Evolutionary conservation across 2,888 invertebrate species (phyloP).

Genomic region (Coremacera marginata): DNA sequence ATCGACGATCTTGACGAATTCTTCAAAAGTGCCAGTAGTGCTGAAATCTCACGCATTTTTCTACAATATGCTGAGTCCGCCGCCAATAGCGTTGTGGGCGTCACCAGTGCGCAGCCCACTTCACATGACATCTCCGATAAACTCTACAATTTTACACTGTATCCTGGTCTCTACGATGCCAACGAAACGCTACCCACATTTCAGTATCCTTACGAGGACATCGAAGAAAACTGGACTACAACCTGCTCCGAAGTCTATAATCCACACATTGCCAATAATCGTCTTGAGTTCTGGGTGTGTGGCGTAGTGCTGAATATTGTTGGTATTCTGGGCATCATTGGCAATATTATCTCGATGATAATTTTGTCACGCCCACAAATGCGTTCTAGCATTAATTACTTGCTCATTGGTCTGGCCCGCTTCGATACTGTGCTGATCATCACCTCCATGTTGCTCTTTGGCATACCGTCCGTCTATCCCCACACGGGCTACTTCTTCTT

Average conservation of each 20-base stretch:
- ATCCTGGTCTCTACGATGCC: slow-evolving; percentile 36
- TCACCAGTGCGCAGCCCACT: slow-evolving; percentile 13
- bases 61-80: slow-evolving; percentile 39
- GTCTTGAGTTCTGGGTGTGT: slow-evolving; percentile 84
- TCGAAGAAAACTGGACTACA: slow-evolving; percentile 20
- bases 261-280: slow-evolving; percentile 64
- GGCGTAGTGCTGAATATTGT: slow-evolving; percentile 85
- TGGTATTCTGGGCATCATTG: slow-evolving; percentile 86
- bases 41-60: slow-evolving; percentile 34
- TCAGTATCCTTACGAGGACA: slow-evolving; percentile 31
- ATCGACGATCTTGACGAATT: slow-evolving; percentile 52
- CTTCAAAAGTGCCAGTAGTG: slow-evolving; percentile 55
- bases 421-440: slow-evolving; percentile 93
- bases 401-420: slow-evolving; percentile 91
- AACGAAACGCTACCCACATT: slow-evolving; percentile 43
- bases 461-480: slow-evolving; percentile 86
- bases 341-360: slow-evolving; percentile 91
- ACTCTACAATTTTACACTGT: slow-evolving; percentile 34
- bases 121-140: background rate
- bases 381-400: slow-evolving; percentile 95
- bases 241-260: slow-evolving; percentile 59
- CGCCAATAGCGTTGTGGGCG: background rate
- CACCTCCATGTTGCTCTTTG: slow-evolving; percentile 88
- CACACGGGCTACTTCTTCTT: slow-evolving; percentile 83
- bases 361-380: slow-evolving; percentile 93